Evolutionary conservation across 2,797 vertebrate genomes (phyloP), one percentile per base, ranked within the genome.

Genomic region (Myotis daubentonii): DNA sequence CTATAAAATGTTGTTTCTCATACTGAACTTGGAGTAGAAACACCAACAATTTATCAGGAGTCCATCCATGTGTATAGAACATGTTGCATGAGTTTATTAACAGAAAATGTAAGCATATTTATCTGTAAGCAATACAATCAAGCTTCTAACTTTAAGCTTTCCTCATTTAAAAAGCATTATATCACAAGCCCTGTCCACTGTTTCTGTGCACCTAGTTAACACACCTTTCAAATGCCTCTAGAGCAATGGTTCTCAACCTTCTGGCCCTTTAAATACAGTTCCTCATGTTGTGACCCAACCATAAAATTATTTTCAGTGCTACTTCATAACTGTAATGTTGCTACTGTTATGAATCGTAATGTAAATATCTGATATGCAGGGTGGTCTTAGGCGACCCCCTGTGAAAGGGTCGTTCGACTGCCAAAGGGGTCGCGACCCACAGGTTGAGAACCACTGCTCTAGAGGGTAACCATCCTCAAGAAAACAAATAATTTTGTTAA

Each of bases 1-100:
- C 60, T 84, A 68, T 60, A 78, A 78, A 87, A 70, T 30, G n/a
- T n/a, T 86, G 13, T 90, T 91, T 78, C 75, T 36, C 19, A 62
- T 38, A 60, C 4, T 79, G 16, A 53, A 85, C 25, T 57, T 89
- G 60, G 68, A 86, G 57, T 72, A 89, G 30, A 85, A 83, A 36
- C 6, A 78, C 13, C 78, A 95, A 19, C 3, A 72, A 80, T 76
- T 89, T 94, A 86, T 60, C 17, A 83, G 36, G 47, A 83, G 53
- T 33, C 70, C 12, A 80, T 6, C 38, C 68, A 44, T 12, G 16
- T 60, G 62, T 41, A 72, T 0, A 91, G n/a, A 91, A 38, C 36
- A 89, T 33, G 8, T 25, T 95, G 36, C 22, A 49, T 65, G 79
- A 71, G 19, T 91, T 96, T 81, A 93, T 60, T 71, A 74, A 68